Evolutionary conservation across 2,113 vertebrate species (phyloP), one percentile per base, ranked within the genome.

Genomic region (Sterrhoptilus dennistouni): DNA sequence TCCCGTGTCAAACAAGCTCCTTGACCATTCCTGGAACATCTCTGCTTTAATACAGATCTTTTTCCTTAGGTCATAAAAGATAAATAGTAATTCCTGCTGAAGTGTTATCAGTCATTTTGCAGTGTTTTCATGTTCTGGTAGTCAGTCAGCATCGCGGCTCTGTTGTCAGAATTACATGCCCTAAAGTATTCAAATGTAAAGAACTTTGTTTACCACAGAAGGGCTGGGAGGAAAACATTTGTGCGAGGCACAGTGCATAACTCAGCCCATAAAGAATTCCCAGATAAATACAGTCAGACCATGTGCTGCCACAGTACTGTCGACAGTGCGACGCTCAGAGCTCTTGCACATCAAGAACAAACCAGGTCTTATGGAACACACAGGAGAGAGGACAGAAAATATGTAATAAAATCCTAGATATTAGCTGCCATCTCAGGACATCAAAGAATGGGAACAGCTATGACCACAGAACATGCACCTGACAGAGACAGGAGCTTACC

Each of bases 41-140:
- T 83, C 56, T 53, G 69, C 44, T 91, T 89, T 79, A 79, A 69
- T 50, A 95, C 29, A 69, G 83, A 81, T 81, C 40, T 84, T 89
- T 69, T 79, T 87, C 77, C 72, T 84, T 52, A 81, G 19, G 57
- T 91, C 44, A 53, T 69, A 61, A 76, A 90, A 88, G 72, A 61
- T 74, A 93, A 95, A 82, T 47, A 91, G 66, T 50, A 61, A 86
- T 68, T 86, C 60, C 74, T 78, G 45, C 31, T 78, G 12, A 76
- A 87, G 45, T 38, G 28, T 64, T 83, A 74, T 44, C 71, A 81
- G 42, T 81, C 40, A 89, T 47, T 87, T 63, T 23, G 29, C 63
- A 45, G 8, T n/a, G 31, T 84, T 87, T 93, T 83, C 53, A 9
- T 89, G 42, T 89, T 66, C 50, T 82, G 27, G 36, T 77, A 69